Evolutionary conservation across 2,888 invertebrate genomes (phyloP).

Genomic region (Epirrhoe alternata): DNA sequence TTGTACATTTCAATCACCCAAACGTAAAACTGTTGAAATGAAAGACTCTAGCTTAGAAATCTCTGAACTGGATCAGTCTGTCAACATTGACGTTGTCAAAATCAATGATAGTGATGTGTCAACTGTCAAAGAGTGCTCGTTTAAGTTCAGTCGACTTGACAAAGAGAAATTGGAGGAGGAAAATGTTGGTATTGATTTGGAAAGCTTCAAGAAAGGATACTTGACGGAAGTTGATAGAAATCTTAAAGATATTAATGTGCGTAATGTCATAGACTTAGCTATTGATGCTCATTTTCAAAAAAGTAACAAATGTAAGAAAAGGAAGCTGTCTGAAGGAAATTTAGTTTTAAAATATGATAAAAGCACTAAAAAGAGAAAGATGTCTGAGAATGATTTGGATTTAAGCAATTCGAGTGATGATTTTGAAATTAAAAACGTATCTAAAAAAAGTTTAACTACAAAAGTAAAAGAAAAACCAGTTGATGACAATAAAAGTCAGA

Average conservation of each 20-base stretch:
- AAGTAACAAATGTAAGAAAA: constrained; percentile 9
- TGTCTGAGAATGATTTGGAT: constrained; percentile 12
- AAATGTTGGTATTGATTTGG: constrained; percentile 62
- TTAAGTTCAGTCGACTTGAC: constrained; percentile 61
- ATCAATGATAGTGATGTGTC: constrained; percentile 45
- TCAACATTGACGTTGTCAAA: constrained; percentile 62
- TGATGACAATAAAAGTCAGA: background rate
- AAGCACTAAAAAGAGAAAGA: constrained; percentile 29
- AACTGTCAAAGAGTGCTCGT: constrained; percentile 50
- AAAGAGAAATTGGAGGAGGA: constrained; percentile 52
- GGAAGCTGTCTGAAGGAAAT: constrained; percentile 30
- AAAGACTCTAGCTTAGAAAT: constrained; percentile 67
- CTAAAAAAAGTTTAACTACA: background rate
- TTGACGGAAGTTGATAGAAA: constrained; percentile 61
- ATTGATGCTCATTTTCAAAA: constrained; percentile 22
- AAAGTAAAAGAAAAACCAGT: background rate
- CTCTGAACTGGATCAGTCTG: constrained; percentile 57
- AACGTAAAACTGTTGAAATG: constrained; percentile 59
- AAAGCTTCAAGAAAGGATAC: constrained; percentile 69
- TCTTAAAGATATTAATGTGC: background rate
- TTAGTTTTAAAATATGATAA: constrained; percentile 16
- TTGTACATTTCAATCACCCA: constrained; percentile 51
- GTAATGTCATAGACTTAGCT: constrained; percentile 24
- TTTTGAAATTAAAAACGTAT: constrained; percentile 15
- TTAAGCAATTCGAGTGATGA: constrained; percentile 17